Evolutionary conservation across 1,140 invertebrate genomes (phyloP), one percentile per base, ranked within the genome.

Genomic region (Heliconius melpomene): DNA sequence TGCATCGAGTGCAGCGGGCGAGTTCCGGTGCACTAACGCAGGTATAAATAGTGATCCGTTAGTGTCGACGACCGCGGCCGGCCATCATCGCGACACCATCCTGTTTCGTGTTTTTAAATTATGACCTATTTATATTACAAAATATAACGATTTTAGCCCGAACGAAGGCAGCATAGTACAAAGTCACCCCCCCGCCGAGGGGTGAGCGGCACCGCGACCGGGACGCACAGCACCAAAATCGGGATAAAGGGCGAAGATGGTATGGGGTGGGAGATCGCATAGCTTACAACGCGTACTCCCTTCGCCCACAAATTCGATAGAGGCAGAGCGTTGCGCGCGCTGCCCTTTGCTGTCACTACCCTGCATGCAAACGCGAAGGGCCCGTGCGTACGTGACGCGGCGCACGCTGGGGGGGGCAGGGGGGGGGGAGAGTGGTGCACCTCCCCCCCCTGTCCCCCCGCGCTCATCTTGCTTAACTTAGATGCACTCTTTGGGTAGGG

Each of bases 21-120:
- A 90, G 91, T 93, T 93, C 92, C 92, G 92, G 93, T 93, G 91
- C 91, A 91, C 88, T 90, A 66, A 90, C 85, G 87, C 93, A 94
- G 93, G 93, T 94, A 94, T 93, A 93, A 94, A 94, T 94, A 94
- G 93, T 88, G 87, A 89, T 87, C 93, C 93, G 91, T 93, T 94
- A 93, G 91, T 93, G 93, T 93, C 93, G 91, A 92, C 90, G 93
- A 94, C 93, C 93, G 91, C 87, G 83, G 84, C 79, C 60, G 26
- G 60, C 85, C 86, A 86, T 89, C 89, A 82, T 85, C 84, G 85
- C 89, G 82, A 90, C 82, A 75, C 50, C 23, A 26, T 73, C 36
- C 52, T 80, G 40, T 72, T 72, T 52, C 72, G 60, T 40, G 66
- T 78, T 74, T 36, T 50, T 29, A 79, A 75, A 66, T 38, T 29